Evolutionary conservation across 2,888 invertebrate species (phyloP).

Genomic region (Argynnis bischoffii): DNA sequence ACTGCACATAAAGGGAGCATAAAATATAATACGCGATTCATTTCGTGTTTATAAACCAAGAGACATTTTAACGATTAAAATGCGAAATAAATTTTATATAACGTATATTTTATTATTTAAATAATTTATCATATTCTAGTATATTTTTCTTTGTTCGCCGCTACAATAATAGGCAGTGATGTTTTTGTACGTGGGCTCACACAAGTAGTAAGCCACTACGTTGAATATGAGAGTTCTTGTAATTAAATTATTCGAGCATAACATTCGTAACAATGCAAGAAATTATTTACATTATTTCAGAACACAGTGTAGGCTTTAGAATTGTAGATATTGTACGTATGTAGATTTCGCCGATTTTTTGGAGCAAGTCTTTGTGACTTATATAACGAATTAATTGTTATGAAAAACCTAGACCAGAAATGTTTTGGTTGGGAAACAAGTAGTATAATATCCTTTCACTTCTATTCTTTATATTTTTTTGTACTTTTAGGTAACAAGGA

Average conservation of each 20-base stretch:
- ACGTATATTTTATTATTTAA: slow-evolving; percentile 13
- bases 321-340: neutral
- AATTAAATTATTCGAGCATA: slow-evolving; percentile 23
- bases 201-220: neutral
- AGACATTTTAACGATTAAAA: neutral
- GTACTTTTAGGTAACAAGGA: no score
- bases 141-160: slow-evolving; percentile 21
- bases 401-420: no score
- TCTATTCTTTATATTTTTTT: no score
- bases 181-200: slow-evolving; percentile 11
- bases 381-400: no score
- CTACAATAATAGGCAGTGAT: neutral
- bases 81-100: slow-evolving; percentile 4
- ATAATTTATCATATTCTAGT: slow-evolving; percentile 3
- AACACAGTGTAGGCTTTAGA: neutral
- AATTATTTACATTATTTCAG: slow-evolving; percentile 11
- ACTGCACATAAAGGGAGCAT: neutral
- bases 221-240: slow-evolving; percentile 14
- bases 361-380: no score
- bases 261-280: slow-evolving; percentile 15
- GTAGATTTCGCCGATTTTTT: no score
- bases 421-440: no score
- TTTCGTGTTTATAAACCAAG: neutral
- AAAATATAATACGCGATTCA: neutral
- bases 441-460: no score